Evolutionary conservation across 2,888 invertebrate genomes (phyloP).

Genomic region (Amphipyra tragopoginis): DNA sequence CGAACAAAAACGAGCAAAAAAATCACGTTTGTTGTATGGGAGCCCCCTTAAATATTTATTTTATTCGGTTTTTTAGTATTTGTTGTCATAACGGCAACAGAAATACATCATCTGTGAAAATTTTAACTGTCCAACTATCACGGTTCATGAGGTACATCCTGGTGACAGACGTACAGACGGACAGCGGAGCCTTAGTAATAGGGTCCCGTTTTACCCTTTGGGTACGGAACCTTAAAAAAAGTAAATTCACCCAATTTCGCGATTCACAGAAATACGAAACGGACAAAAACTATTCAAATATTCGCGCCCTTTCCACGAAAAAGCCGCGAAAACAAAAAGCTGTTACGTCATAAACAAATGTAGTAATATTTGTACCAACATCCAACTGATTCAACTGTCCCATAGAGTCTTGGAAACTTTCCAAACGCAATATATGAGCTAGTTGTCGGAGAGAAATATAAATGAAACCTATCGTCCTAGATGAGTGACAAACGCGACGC

Average conservation of each 20-base stretch:
- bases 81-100: too few species aligned
- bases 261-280: conserved; percentile 5
- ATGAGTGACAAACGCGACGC: conserved; percentile 5
- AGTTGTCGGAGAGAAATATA: conserved; percentile 38
- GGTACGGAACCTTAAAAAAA: too few species aligned
- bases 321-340: conserved; percentile 27
- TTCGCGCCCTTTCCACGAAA: conserved; percentile 14
- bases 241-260: neutral
- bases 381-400: conserved; percentile 35
- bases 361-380: conserved; percentile 30
- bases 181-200: too few species aligned
- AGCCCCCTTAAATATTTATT: too few species aligned
- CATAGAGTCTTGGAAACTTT: conserved; percentile 50
- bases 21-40: too few species aligned
- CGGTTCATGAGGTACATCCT: too few species aligned
- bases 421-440: conserved; percentile 58
- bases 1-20: too few species aligned
- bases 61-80: too few species aligned
- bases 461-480: conserved; percentile 17
- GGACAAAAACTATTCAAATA: conserved; percentile 30
- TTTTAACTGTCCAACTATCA: too few species aligned
- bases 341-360: conserved; percentile 19
- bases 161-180: too few species aligned
- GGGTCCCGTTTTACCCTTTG: too few species aligned
- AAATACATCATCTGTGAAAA: too few species aligned